Conservation (phyloP, 2,888 invertebrate genomes). For the Plebejus melissa region DNA sequence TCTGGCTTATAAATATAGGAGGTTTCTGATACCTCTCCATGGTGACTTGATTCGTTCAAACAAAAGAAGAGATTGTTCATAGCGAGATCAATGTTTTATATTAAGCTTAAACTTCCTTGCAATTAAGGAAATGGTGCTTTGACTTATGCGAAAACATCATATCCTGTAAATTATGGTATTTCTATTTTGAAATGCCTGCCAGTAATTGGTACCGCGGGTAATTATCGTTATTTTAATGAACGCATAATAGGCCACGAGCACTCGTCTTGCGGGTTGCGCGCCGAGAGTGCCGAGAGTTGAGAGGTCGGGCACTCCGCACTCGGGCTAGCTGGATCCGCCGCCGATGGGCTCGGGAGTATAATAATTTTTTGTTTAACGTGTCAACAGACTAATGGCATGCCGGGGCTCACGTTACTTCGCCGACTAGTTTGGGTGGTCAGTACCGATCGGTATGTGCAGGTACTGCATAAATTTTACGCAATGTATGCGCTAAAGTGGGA, state of each 20-base stretch:
- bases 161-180: neutral
- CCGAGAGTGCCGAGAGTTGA: neutral
- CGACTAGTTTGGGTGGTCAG: constrained; percentile 65
- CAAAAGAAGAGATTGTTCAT: neutral
- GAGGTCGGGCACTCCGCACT: neutral
- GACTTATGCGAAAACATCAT: neutral
- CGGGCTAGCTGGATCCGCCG: constrained; percentile 28
- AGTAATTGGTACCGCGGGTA: constrained; percentile 7
- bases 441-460: constrained; percentile 51
- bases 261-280: neutral
- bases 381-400: constrained; percentile 72
- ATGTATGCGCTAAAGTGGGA: constrained; percentile 73
- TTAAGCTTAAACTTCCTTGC: neutral
- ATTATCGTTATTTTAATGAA: constrained; percentile 21
- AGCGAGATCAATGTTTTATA: neutral
- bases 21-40: no score
- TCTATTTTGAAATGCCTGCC: neutral
- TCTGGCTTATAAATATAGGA: no score
- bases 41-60: no score
- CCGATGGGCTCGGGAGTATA: constrained; percentile 56
- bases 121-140: neutral
- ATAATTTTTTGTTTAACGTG: constrained; percentile 68
- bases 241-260: neutral
- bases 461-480: constrained; percentile 70
- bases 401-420: constrained; percentile 65